Evolutionary conservation across 2,888 invertebrate genomes (phyloP).

Genomic region (Melieria picta): DNA sequence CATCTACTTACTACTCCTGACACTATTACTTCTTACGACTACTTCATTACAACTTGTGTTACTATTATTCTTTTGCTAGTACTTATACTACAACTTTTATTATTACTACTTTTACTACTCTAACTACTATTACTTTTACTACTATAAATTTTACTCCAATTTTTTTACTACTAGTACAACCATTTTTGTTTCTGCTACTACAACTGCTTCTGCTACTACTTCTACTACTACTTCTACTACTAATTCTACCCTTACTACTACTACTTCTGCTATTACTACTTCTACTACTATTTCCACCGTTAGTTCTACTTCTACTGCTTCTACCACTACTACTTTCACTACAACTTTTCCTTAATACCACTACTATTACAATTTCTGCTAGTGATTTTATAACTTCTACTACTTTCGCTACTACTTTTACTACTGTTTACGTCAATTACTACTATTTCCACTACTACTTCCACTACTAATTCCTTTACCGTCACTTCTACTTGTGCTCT

Average conservation of each 20-base stretch:
- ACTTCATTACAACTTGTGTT: too few species aligned
- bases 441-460: background rate
- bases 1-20: background rate
- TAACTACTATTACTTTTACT: background rate
- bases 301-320: background rate
- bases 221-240: background rate
- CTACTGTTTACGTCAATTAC: background rate
- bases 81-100: background rate
- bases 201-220: background rate
- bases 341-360: background rate
- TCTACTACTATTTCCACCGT: background rate
- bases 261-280: background rate
- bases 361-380: background rate
- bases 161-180: background rate
- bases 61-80: too few species aligned
- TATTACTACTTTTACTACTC: background rate
- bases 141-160: background rate
- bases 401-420: background rate
- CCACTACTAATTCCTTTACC: too few species aligned
- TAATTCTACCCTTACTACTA: background rate
- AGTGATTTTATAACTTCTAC: background rate
- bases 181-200: constrained; percentile 1
- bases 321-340: background rate
- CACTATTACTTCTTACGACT: background rate
- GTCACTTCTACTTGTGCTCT: background rate